Percentiles rank a stretch among this genome's conserved stretches.
Conservation (phyloP, 2,113 vertebrate species). For the Agapornis roseicollis region DNA sequence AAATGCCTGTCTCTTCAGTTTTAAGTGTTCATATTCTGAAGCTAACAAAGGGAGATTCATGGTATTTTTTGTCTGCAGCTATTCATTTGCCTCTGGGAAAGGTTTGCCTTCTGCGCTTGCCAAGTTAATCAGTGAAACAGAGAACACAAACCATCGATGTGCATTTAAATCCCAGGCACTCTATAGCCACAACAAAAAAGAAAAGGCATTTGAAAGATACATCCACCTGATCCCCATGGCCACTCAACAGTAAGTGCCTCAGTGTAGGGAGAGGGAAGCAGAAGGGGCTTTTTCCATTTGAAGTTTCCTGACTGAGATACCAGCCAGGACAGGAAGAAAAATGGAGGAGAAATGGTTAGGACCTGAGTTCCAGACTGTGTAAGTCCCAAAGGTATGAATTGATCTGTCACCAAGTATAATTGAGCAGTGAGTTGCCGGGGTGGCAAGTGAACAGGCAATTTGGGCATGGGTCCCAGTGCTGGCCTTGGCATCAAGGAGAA, state of each 20-base stretch:
- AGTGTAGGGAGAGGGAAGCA: not conserved
- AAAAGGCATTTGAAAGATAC: not conserved
- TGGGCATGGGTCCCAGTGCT: accelerated
- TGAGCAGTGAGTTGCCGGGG: not conserved
- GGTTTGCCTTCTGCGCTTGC: not conserved
- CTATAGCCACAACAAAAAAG: not conserved
- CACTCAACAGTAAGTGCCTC: accelerated
- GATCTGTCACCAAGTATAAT: not conserved
- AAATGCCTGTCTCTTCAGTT: conserved; percentile 8
- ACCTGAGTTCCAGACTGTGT: not conserved
- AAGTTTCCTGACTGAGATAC: not conserved
- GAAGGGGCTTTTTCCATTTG: not conserved
- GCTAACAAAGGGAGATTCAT: not conserved
- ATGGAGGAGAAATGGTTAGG: not conserved
- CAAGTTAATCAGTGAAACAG: not conserved
- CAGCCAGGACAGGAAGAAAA: not conserved
- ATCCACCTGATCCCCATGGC: not conserved
- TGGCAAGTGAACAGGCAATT: not conserved
- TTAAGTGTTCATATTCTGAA: not conserved
- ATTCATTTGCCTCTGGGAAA: not conserved
- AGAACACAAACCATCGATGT: not conserved
- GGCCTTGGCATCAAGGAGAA: not conserved
- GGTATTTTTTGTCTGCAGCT: not conserved
- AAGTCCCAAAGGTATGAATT: not conserved
- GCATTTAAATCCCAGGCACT: not conserved